Evolutionary conservation across 92 coral and sea anemone species (phyloP).

Genomic region (Epizoanthus illoricatus): DNA sequence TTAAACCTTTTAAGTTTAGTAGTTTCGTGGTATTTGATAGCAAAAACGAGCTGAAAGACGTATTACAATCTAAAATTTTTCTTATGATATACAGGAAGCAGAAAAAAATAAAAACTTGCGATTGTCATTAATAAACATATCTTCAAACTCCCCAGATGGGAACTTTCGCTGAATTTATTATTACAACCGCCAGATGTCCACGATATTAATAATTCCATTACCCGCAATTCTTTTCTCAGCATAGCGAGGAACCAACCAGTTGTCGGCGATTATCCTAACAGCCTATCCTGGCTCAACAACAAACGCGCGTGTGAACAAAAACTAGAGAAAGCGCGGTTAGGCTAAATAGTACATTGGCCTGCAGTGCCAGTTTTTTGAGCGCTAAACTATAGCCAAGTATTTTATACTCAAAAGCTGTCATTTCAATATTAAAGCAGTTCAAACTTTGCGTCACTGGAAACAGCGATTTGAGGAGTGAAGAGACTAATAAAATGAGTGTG

Average conservation of each 20-base stretch:
- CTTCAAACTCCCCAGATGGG: background rate
- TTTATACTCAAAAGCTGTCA: background rate
- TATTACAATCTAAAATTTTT: no score
- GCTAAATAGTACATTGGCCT: background rate
- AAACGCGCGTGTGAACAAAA: conserved; percentile 8
- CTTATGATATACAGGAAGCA: background rate
- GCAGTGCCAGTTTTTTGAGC: conserved; percentile 10
- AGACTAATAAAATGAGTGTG: background rate
- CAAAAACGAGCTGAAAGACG: no score
- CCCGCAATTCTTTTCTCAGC: background rate
- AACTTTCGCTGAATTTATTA: background rate
- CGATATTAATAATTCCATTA: background rate
- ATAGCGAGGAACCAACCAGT: background rate
- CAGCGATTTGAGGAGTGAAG: background rate
- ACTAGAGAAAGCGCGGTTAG: background rate
- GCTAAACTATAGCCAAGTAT: background rate
- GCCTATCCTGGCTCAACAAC: background rate
- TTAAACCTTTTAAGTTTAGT: no score
- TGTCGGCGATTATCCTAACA: background rate
- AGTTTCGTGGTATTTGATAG: no score
- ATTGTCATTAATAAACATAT: background rate
- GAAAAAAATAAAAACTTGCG: background rate
- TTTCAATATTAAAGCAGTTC: background rate
- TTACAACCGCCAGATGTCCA: background rate
- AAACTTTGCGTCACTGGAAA: background rate